These are phyloP conservation scores for Cotesia congregata DNA, from an alignment of 2,888 invertebrate genomes.

Conservation along the genomic window DNA sequence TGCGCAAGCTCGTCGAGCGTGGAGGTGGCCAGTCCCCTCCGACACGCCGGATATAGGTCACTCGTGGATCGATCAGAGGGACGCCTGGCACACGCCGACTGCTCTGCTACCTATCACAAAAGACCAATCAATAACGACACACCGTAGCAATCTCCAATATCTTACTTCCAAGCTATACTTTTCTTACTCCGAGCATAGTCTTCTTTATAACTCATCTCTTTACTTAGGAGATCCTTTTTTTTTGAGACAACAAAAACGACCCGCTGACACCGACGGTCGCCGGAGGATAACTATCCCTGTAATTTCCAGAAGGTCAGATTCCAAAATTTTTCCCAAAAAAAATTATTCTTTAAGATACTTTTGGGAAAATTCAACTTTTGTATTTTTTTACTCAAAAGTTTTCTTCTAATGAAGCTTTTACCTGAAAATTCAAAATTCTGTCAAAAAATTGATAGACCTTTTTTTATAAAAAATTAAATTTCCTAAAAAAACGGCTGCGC, in stretches of 20 bases:
- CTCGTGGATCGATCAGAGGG: conserved; percentile 65
- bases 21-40: neutral
- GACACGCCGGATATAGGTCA: conserved; percentile 67
- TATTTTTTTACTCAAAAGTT: no score
- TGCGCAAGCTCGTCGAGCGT: conserved; percentile 35
- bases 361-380: no score
- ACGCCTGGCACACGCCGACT: conserved; percentile 65
- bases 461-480: no score
- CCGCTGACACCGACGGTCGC: neutral
- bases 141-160: conserved; percentile 62
- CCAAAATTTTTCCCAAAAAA: no score
- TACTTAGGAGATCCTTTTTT: neutral
- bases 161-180: conserved; percentile 45
- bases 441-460: no score
- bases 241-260: neutral
- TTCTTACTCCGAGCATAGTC: conserved; percentile 25
- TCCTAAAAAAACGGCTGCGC: no score
- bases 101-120: conserved; percentile 66
- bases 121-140: conserved; percentile 67
- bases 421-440: no score
- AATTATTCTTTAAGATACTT: no score
- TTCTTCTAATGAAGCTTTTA: no score
- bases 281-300: no score
- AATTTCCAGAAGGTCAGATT: no score
- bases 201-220: conserved; percentile 13